Evolutionary conservation across 1,140 invertebrate genomes (phyloP), one percentile per base, ranked within the genome.

Genomic region (Whitmania pigra): DNA sequence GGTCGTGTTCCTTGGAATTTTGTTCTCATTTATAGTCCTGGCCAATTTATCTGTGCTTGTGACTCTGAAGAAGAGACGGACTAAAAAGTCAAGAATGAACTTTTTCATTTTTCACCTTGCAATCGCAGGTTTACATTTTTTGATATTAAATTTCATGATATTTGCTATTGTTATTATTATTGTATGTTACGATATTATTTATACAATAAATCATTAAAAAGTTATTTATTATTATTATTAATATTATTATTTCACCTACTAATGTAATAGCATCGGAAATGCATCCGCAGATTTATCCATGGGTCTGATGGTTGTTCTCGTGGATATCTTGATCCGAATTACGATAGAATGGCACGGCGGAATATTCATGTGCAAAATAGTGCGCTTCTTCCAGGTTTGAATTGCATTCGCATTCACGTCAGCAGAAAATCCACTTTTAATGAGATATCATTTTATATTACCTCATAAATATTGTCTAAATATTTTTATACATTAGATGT

Each of bases 271-370:
- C 7, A 11, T 13, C 22, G 15, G 9, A 63, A 25, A 31, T n/a
- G 57, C 29, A 31, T 63, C 20, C 29, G 0, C 75, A 79, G 78
- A 79, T 74, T 68, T 79, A 43, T 74, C 76, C 25, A 76, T 76
- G 6, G 79, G 78, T 0, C 71, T 80, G n/a, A 73, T 79, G 68
- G 77, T 74, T 36, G 78, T 80, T 6, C 72, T 79, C 20, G 77
- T 76, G 15, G 79, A 79, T 67, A 76, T 78, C 63, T 76, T 79
- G 2, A 78, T 76, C 76, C 78, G 79, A 73, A 75, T 74, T 27
- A 79, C 76, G 15, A 74, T 78, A 5, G 76, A 77, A 25, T 80
- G 78, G 78, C 71, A 78, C 15, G 78, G 76, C 5, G 78, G 77
- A 0, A 74, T 76, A 66, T 74, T 75, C 0, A 75, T 75, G 29